Evolutionary conservation across 2,888 invertebrate genomes (phyloP).

Genomic region (Slavum lentiscoides): DNA sequence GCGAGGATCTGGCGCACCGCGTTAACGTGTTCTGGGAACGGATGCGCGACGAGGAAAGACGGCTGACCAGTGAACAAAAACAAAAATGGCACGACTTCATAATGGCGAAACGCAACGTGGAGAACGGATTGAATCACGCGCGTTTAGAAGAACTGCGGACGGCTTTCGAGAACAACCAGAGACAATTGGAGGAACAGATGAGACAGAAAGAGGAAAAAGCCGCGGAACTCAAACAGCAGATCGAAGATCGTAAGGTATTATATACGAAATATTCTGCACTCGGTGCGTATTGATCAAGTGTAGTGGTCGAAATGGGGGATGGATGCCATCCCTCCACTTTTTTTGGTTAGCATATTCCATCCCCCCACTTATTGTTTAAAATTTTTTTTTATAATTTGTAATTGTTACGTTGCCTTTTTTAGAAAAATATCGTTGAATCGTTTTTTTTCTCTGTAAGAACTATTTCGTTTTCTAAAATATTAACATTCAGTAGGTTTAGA

Average conservation of each 20-base stretch:
- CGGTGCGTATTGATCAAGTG: too few species aligned
- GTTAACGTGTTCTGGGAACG: slow-evolving; percentile 64
- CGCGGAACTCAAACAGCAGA: slow-evolving; percentile 57
- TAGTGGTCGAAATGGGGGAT: too few species aligned
- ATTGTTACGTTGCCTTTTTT: too few species aligned
- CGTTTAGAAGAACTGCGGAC: slow-evolving; percentile 58
- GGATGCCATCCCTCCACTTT: too few species aligned
- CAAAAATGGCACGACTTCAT: slow-evolving; percentile 58
- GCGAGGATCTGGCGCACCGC: slow-evolving; percentile 62
- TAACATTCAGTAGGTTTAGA: too few species aligned
- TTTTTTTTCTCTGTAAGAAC: too few species aligned
- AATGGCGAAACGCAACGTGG: slow-evolving; percentile 57
- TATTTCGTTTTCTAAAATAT: too few species aligned
- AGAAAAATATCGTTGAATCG: too few species aligned
- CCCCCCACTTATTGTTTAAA: too few species aligned
- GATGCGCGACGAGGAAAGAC: slow-evolving; percentile 59
- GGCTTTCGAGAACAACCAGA: slow-evolving; percentile 57
- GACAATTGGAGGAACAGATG: slow-evolving; percentile 57
- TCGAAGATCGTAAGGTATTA: slow-evolving; percentile 50
- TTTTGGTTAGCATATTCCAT: too few species aligned
- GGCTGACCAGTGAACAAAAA: slow-evolving; percentile 56
- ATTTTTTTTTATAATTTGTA: too few species aligned
- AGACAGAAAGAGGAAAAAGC: slow-evolving; percentile 57
- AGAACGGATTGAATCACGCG: slow-evolving; percentile 57
- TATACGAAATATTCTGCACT: not conserved